Evolutionary conservation across 30 jellyfish, hydroid and myxozoan genomes (phyloP), one percentile per base, ranked within the genome.

Genomic region (Chrysaora quinquecirrha): DNA sequence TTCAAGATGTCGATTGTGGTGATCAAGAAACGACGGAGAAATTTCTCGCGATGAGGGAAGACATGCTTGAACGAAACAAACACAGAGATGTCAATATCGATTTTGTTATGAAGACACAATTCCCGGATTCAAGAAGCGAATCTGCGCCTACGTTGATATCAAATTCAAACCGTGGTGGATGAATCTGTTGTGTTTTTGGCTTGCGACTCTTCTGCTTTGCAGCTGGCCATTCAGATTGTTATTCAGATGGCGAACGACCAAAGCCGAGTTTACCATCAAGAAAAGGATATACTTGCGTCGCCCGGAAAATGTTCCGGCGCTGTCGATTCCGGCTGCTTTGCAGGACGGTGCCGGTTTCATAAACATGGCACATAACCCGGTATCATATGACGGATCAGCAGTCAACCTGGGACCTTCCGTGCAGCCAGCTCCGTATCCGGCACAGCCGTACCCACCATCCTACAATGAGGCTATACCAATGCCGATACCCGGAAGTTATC

Each of bases 111-210:
- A 24, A 0, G 69, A 27, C 32, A 60, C 21, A 29, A 70, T 86
- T 47, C 85, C 47, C 6, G 96, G 96, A 1, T 86, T 86, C 64
- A 35, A 77, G 70, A 48, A 86, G 67, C 34, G 83, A 12, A 30
- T 86, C 10, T 52, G 79, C 34, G 91, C 85, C 38, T 86, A 65
- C 50, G 62, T 64, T 49, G 89, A 85, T 32, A 35, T 60, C n/a
- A 64, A 50, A 28, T 21, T 64, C 16, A 32, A 30, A 21, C 80
- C 86, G 3, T 86, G 61, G 23, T 86, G 96, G 96, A 58, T 76
- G 91, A 86, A 86, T 69, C 9, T 34, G 23, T 30, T 50, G 30
- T 48, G 69, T 20, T 86, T 3, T 48, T 68, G 82, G 96, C 18
- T 86, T 24, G 58, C 87, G 18, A 14, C 90, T 16, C 18, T 86